Percentiles rank a stretch among this genome's conserved stretches.
These are phyloP conservation scores for Cremastinae sp. DNA, from an alignment of 2,888 invertebrate species.

Conservation along the genomic window DNA sequence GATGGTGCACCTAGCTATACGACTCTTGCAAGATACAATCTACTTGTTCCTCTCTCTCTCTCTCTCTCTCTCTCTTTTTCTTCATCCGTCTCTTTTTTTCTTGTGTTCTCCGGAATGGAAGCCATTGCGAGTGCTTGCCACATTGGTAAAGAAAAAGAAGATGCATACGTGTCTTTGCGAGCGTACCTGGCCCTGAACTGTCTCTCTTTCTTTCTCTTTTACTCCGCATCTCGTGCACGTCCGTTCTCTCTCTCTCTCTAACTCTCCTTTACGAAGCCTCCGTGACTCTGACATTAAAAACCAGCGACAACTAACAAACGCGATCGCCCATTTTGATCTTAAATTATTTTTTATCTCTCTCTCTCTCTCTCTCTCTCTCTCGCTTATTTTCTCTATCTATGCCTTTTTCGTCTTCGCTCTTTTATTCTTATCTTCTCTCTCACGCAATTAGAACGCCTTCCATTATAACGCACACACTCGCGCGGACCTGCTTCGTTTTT, in stretches of 20 bases:
- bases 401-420: neutral
- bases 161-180: neutral
- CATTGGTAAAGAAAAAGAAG: too few relatives aligned
- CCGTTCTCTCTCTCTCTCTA: slow-evolving; percentile 7
- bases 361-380: slow-evolving; percentile 24
- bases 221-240: neutral
- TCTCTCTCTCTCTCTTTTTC: neutral
- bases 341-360: slow-evolving; percentile 1
- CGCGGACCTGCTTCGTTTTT: neutral
- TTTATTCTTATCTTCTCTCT: slow-evolving; percentile 19
- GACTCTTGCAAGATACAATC: slow-evolving; percentile 70
- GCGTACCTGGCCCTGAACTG: slow-evolving; percentile 50
- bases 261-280: slow-evolving; percentile 26
- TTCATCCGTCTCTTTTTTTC: neutral
- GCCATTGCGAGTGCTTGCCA: too few relatives aligned
- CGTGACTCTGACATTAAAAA: slow-evolving; percentile 60
- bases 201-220: slow-evolving; percentile 24
- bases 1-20: slow-evolving; percentile 9
- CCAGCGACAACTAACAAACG: slow-evolving; percentile 45
- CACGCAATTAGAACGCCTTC: slow-evolving; percentile 56
- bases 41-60: slow-evolving; percentile 30
- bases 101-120: neutral
- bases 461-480: slow-evolving; percentile 14
- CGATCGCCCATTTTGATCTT: slow-evolving; percentile 45
- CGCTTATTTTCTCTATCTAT: slow-evolving; percentile 17